Conservation (phyloP, 2,113 vertebrate species). For the Myodes glareolus region DNA sequence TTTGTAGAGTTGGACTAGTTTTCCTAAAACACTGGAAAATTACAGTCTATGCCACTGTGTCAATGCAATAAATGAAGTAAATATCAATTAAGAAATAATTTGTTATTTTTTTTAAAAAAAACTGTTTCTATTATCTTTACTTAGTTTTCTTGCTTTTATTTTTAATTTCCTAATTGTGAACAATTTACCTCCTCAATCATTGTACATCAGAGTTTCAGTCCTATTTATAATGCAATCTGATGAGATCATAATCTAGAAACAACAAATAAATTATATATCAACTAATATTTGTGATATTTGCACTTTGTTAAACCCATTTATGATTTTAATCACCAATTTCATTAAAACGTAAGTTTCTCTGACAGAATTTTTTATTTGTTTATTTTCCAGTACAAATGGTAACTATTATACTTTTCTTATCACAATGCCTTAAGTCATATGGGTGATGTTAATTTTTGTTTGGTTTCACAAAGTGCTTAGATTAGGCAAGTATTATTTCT, state of each 20-base stretch:
- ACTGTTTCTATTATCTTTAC: not conserved
- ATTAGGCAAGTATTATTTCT: not conserved
- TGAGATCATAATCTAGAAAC: not conserved
- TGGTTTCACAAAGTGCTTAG: not conserved
- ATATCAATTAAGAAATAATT: not conserved
- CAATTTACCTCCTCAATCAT: not conserved
- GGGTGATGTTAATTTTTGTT: not conserved
- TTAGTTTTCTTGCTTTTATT: not conserved
- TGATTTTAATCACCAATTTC: not conserved
- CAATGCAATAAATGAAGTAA: not conserved
- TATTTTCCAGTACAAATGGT: not conserved
- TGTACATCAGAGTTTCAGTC: not conserved
- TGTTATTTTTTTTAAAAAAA: too few relatives aligned
- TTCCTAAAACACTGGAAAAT: not conserved
- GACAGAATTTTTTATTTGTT: not conserved
- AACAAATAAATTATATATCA: not conserved
- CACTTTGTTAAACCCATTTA: not conserved
- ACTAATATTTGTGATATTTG: not conserved
- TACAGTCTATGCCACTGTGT: not conserved
- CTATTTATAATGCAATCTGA: not conserved
- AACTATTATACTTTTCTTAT: not conserved
- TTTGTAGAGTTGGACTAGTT: not conserved
- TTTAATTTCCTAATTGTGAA: not conserved
- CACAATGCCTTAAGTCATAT: not conserved
- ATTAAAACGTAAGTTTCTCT: not conserved